These are phyloP conservation scores for Gandaritis pyraliata DNA, from an alignment of 2,888 invertebrate species.

Conservation along the genomic window DNA sequence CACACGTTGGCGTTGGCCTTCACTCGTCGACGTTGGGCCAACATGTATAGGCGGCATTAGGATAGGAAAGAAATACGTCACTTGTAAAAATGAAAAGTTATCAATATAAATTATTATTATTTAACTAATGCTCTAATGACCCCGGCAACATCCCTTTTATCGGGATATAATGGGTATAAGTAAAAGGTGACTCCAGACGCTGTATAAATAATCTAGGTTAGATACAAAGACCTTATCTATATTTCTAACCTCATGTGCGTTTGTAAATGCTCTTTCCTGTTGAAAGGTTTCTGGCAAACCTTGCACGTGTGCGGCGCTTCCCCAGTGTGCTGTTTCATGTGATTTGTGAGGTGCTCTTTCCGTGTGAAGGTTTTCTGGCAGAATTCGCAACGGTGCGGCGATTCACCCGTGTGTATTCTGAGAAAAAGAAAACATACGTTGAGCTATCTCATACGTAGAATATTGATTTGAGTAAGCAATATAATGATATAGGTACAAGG, in stretches of 20 bases:
- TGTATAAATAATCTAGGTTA: no score
- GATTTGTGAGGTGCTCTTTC: slow-evolving; percentile 89
- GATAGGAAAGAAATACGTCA: no score
- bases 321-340: slow-evolving; percentile 88
- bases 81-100: no score
- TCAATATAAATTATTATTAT: no score
- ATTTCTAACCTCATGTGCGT: slow-evolving; percentile 88
- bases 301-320: slow-evolving; percentile 90
- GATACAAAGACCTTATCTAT: no score
- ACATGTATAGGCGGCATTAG: no score
- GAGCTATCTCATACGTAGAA: background rate
- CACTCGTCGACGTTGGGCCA: no score
- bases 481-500: slow-evolving; percentile 1
- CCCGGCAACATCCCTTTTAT: no score
- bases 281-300: slow-evolving; percentile 89
- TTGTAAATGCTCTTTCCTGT: slow-evolving; percentile 89
- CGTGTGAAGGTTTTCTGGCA: slow-evolving; percentile 90
- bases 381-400: slow-evolving; percentile 90
- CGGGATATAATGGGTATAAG: no score
- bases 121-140: no score
- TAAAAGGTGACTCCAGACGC: no score
- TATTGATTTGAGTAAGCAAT: slow-evolving; percentile 4
- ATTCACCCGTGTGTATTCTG: slow-evolving; percentile 87
- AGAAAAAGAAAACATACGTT: slow-evolving; percentile 23
- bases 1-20: no score